A percentile compares a stretch with the other conserved stretches of the same genome.
Conservation (phyloP, 2,888 invertebrate species). For the Stramonita haemastoma region DNA sequence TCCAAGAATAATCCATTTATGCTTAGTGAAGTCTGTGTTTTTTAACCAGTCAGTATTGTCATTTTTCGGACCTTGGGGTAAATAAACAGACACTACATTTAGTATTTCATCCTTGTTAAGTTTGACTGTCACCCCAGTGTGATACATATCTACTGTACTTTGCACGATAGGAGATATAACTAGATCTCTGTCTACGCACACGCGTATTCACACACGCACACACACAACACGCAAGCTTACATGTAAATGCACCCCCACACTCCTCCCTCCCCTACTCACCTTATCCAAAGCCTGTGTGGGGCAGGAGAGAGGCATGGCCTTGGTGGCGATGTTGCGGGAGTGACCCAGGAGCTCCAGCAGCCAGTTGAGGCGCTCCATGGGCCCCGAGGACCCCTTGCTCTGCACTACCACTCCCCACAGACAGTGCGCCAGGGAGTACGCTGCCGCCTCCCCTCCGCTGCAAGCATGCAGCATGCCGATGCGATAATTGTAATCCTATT, state of each 20-base stretch:
- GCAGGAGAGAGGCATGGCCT: conserved; percentile 53
- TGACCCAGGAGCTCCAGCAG: conserved; percentile 72
- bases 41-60: too few species aligned
- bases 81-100: too few species aligned
- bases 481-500: too few species aligned
- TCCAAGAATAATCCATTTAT: too few species aligned
- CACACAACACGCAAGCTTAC: too few species aligned
- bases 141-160: too few species aligned
- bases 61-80: too few species aligned
- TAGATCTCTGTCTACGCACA: too few species aligned
- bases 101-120: too few species aligned
- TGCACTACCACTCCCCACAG: conserved; percentile 52
- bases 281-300: conserved; percentile 47
- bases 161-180: too few species aligned
- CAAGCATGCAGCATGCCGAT: neutral
- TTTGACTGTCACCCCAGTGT: too few species aligned
- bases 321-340: conserved; percentile 64
- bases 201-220: neutral
- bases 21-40: too few species aligned
- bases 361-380: conserved; percentile 66
- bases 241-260: neutral
- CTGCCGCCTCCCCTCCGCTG: neutral
- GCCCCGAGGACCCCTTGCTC: conserved; percentile 51
- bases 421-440: conserved; percentile 51
- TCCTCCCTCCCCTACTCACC: conserved; percentile 45